Evolutionary conservation across 2,797 vertebrate species (phyloP), one percentile per base, ranked within the genome.

Genomic region (Parotocinclus haroldoi): DNA sequence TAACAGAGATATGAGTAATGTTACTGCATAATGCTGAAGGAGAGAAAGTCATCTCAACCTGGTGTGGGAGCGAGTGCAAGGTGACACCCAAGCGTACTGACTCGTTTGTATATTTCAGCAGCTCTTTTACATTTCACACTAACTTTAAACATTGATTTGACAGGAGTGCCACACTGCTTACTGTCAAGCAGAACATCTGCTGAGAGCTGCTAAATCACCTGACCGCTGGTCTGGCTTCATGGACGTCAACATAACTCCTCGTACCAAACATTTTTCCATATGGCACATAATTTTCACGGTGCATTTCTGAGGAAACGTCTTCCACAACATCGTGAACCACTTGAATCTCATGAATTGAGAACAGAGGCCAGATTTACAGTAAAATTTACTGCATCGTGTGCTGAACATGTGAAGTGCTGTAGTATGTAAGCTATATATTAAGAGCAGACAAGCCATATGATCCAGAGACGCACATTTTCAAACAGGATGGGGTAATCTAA

Each of bases 381-480:
- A 52, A 57, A 60, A 58, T 85, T 87, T 74, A 83, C 74, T 71
- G 75, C 68, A 56, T 19, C 59, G 59, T 53, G 14, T 64, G 37
- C 37, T 56, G 52, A n/a, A 61, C 75, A 37, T 27, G 27, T 27
- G 27, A 27, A 27, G 27, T 27, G 36, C 4, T 63, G 71, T 77
- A 77, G 79, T 58, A 78, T 83, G 82, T 60, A 48, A 76, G 27
- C 66, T 72, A 58, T 73, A 80, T 80, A 76, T 69, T 72, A 64
- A 61, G 13, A 80, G 53, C 72, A 83, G 77, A 78, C 63, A 59
- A 36, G 63, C 48, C 62, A 54, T 37, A 71, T 60, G 71, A 78
- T 48, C 56, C 63, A 68, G 10, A 79, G 77, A 79, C n/a, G 53
- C 59, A 54, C 54, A 71, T 60, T 40, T 36, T 17, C 54, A 38